Conservation (phyloP, 2,888 invertebrate genomes). For the Hymenopus coronatus region DNA sequence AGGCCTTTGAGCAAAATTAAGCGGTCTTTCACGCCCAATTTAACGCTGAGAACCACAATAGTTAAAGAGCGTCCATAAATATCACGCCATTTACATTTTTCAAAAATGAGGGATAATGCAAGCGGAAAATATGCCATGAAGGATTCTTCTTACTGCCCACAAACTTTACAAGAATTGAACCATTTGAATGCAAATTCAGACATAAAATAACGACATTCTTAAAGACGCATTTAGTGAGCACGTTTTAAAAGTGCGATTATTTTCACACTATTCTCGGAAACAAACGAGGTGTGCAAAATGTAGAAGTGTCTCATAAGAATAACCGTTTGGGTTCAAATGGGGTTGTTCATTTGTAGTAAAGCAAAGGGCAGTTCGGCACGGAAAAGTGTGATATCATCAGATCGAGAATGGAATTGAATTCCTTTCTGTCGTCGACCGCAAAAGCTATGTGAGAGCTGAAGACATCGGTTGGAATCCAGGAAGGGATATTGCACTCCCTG, state of each 20-base stretch:
- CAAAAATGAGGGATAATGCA: no score
- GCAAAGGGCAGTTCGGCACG: neutral
- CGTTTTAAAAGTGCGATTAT: neutral
- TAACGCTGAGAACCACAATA: no score
- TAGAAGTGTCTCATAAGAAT: neutral
- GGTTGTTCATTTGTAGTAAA: neutral
- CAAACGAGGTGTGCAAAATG: neutral
- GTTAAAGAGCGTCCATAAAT: no score
- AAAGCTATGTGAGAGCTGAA: neutral
- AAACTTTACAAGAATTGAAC: neutral
- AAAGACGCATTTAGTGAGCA: neutral
- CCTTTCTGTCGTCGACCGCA: neutral
- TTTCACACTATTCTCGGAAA: neutral
- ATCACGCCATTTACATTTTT: no score
- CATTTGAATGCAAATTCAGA: neutral
- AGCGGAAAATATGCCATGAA: no score
- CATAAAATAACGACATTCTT: neutral
- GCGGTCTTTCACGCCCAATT: no score
- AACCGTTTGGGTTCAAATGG: neutral
- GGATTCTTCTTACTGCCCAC: no score
- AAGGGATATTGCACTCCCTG: neutral
- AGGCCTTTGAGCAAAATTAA: no score
- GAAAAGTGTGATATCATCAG: neutral
- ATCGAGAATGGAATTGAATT: neutral
- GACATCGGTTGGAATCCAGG: neutral